Base-by-base conservation (phyloP, 2,113 vertebrate genomes). In the Chelonoidis abingdonii region DNA sequence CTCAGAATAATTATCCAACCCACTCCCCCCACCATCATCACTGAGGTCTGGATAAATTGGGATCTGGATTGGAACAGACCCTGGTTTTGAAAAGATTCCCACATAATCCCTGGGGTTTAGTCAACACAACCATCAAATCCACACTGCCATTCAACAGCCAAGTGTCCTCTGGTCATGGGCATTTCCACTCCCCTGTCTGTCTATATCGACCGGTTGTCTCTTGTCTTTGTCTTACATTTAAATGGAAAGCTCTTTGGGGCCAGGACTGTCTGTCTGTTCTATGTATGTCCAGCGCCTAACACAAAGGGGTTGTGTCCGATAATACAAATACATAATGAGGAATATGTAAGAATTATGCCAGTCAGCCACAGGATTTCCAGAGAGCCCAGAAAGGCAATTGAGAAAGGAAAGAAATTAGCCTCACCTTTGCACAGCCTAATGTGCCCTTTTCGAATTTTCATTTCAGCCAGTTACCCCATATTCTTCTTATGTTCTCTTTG, bases 371-470 rank as follows among this genome's bases (percentile, higher is more conserved):
- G 0, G 0, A 50, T 65, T 41, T 0, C 65, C 3, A 3, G 29
- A 9, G 3, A 0, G 9, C 5, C 82, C 94, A 29, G 0, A 0
- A 56, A 24, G 0, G 1, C 1, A 0, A 3, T 0, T 0, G 11
- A 82, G 76, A 65, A 4, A 29, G 2, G 0, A 72, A 84, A 81
- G 4, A 52, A 85, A 8, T 79, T 11, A 4, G 2, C 31, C 12
- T 25, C 35, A 2, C 0, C 50, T 59, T 62, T 75, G 14, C 31
- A 72, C 35, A 49, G 38, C 21, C 19, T 41, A 41, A 54, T 53
- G 41, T 54, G 21, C 65, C 62, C 19, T 31, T n/a, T 9, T 25
- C 25, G 21, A 27, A 11, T 52, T 8, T 49, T 9, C 35, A 44
- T 8, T 91, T 86, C 0, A 69, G 10, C 14, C 56, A 5, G 3